Conservation (phyloP, 2,113 vertebrate genomes). For the Pimephales promelas region DNA sequence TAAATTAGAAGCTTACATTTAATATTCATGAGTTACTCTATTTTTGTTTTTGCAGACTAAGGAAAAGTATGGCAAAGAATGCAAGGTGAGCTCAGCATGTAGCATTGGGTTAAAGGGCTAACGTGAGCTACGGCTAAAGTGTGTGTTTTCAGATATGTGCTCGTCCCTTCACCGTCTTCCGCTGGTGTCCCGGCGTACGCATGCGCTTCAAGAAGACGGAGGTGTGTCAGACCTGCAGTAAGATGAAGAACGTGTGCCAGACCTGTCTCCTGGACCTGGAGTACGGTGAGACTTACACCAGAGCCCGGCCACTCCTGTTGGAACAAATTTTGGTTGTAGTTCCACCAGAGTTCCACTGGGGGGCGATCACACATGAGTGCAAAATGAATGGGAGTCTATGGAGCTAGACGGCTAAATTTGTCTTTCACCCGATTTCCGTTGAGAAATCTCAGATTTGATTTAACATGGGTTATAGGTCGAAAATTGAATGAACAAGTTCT, state of each 20-base stretch:
- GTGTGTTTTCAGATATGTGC: conserved; percentile 86
- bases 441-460: too few relatives aligned
- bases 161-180: conserved; percentile 94
- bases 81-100: conserved; percentile 81
- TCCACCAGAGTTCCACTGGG: too few relatives aligned
- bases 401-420: too few relatives aligned
- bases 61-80: conserved; percentile 98
- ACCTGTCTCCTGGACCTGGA: conserved; percentile 95
- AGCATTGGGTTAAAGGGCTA: conserved; percentile 6
- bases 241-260: conserved; percentile 97
- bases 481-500: too few relatives aligned
- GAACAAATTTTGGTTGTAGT: too few relatives aligned
- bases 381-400: too few relatives aligned
- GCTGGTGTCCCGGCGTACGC: conserved; percentile 93
- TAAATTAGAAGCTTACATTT: not conserved
- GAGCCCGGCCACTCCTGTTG: too few relatives aligned
- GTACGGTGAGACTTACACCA: conserved; percentile 83
- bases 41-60: conserved; percentile 84
- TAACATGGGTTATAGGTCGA: too few relatives aligned
- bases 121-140: not conserved
- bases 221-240: conserved; percentile 97
- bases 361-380: too few relatives aligned
- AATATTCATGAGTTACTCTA: not conserved
- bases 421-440: too few relatives aligned
- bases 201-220: conserved; percentile 99